Evolutionary conservation across 2,113 vertebrate species (phyloP).

Genomic region (Murina feae): DNA sequence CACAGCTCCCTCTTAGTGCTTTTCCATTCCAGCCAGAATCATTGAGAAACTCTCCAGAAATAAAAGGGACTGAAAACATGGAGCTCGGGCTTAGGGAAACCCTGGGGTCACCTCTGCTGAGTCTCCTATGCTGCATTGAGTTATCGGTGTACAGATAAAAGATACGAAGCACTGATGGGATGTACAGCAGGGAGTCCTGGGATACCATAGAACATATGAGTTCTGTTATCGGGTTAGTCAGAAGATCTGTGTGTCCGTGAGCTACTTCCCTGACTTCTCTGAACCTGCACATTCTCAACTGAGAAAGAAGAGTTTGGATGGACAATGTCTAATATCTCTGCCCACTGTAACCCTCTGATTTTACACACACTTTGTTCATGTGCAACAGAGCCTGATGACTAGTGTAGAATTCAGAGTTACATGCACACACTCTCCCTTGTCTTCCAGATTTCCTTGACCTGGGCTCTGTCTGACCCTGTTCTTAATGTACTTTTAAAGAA

Average conservation of each 20-base stretch:
- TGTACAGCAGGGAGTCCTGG: background rate
- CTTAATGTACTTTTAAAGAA: background rate
- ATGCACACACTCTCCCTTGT: accelerated
- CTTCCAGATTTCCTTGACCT: background rate
- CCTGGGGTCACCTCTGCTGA: background rate
- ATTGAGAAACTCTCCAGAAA: background rate
- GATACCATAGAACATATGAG: accelerated
- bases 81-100: background rate
- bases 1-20: background rate
- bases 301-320: background rate
- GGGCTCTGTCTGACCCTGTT: background rate
- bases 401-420: background rate
- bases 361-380: background rate
- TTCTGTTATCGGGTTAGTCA: background rate
- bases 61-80: background rate
- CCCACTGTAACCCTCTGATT: background rate
- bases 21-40: background rate
- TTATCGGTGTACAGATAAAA: background rate
- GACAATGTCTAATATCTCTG: background rate
- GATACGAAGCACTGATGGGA: background rate
- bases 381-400: background rate
- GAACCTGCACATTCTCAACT: background rate
- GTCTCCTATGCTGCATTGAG: background rate
- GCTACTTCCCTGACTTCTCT: background rate
- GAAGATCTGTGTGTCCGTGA: background rate